Conservation (phyloP, 2,888 invertebrate species). For the Piscicola geometra region DNA sequence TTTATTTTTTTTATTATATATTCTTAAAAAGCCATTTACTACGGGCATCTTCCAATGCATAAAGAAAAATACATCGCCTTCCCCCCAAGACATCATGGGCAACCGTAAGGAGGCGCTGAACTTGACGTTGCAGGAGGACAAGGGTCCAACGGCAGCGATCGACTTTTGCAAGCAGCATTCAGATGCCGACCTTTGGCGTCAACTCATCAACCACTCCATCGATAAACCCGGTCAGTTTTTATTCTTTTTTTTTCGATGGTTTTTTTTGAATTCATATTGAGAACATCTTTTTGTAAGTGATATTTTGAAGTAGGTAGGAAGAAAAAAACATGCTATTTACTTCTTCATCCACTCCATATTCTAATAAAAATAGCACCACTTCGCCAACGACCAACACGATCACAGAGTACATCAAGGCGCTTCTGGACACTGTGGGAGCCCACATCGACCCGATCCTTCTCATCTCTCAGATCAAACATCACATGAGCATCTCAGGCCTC, state of each 20-base stretch:
- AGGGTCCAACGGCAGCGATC: conserved; percentile 87
- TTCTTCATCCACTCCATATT: too few relatives aligned
- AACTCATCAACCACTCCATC: conserved; percentile 79
- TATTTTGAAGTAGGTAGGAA: too few relatives aligned
- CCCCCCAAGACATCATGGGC: conserved; percentile 71
- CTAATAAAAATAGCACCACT: too few relatives aligned
- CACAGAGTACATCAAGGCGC: conserved; percentile 66
- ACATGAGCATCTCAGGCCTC: conserved; percentile 80
- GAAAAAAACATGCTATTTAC: too few relatives aligned
- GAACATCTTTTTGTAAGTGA: neutral
- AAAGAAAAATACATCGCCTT: too few relatives aligned
- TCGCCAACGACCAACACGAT: neutral
- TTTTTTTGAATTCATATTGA: neutral
- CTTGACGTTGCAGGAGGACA: conserved; percentile 76
- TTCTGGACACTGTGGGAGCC: conserved; percentile 70
- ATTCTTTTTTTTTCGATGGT: neutral
- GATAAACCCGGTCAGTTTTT: conserved; percentile 72
- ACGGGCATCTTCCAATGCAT: neutral
- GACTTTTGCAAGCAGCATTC: conserved; percentile 93
- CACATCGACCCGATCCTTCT: conserved; percentile 79
- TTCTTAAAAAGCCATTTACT: too few relatives aligned
- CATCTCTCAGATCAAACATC: conserved; percentile 73
- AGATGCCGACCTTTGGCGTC: conserved; percentile 84
- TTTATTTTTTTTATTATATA: too few relatives aligned
- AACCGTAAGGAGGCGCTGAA: conserved; percentile 83